Percentiles rank a stretch among this genome's conserved stretches.
Evolutionary conservation across 92 coral and sea anemone species (phyloP).

Genomic region (Porites lobata): DNA sequence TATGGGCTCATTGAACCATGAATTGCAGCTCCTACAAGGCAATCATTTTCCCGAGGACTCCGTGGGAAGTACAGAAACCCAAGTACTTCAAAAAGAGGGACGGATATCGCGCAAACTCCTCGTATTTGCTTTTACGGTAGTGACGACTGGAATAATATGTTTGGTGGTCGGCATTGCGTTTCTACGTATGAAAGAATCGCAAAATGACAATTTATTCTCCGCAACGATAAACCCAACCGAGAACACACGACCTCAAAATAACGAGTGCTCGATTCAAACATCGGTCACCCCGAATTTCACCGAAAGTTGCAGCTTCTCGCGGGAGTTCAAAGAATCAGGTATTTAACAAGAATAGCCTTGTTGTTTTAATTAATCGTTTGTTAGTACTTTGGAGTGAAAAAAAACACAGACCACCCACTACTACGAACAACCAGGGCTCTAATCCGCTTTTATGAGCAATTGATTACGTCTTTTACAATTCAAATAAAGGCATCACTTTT

Average conservation of each 20-base stretch:
- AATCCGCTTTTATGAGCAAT: conserved; percentile 6
- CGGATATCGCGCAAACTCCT: conserved; percentile 50
- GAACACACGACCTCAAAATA: background rate
- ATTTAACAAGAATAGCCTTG: background rate
- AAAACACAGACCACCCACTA: background rate
- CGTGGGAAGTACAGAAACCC: conserved; percentile 17
- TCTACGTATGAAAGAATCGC: conserved; percentile 17
- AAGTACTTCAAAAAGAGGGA: conserved; percentile 33
- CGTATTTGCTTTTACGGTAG: conserved; percentile 45
- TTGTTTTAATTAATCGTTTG: conserved; percentile 7
- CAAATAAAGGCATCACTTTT: conserved; percentile 17
- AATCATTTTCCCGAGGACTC: conserved; percentile 15
- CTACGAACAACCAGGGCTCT: background rate
- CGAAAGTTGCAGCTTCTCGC: conserved; percentile 31
- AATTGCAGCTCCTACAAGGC: conserved; percentile 36
- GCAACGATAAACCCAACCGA: background rate
- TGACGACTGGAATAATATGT: conserved; percentile 28
- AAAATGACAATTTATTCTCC: background rate
- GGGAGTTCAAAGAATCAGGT: conserved; percentile 45
- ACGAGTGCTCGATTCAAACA: background rate
- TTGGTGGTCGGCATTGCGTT: conserved; percentile 32
- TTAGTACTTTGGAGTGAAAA: background rate
- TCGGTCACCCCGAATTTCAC: conserved; percentile 28
- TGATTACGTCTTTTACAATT: conserved; percentile 23
- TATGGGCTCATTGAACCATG: conserved; percentile 41